phyloP scores from a whole-genome alignment of 2,888 invertebrate species.

The Bimastos eiseni region DNA sequence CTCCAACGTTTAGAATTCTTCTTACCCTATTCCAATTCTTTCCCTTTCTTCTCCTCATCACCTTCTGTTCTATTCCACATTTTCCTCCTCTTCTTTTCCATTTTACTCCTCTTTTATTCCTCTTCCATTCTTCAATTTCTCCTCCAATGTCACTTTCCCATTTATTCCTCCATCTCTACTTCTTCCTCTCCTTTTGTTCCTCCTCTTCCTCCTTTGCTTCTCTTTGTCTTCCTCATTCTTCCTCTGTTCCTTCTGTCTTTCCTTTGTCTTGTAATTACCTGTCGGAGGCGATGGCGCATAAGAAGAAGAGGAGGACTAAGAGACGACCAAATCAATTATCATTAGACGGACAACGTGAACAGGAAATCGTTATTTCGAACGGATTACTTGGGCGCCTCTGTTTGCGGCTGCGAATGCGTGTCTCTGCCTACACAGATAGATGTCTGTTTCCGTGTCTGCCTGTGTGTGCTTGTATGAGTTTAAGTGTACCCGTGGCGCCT shows the following conservation, averaged over 20 bases:
- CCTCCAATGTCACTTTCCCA: too few relatives aligned
- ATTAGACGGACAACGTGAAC: slow-evolving; percentile 14
- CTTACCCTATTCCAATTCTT: too few relatives aligned
- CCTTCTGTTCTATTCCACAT: too few relatives aligned
- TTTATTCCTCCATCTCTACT: not conserved
- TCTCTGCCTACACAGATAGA: not conserved
- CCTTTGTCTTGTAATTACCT: slow-evolving; percentile 1
- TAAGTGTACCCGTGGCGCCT: not conserved
- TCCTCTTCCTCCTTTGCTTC: not conserved
- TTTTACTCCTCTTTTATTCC: too few relatives aligned
- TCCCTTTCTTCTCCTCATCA: too few relatives aligned
- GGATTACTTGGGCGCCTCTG: not conserved
- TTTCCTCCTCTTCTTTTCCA: too few relatives aligned
- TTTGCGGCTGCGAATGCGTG: not conserved
- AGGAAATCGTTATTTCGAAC: slow-evolving; percentile 18
- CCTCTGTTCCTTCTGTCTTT: not conserved
- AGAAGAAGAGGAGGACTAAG: not conserved
- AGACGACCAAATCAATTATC: slow-evolving; percentile 8
- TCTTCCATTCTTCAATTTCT: too few relatives aligned
- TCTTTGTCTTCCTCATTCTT: not conserved
- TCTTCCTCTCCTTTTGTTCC: not conserved
- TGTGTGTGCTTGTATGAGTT: not conserved
- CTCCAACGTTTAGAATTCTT: too few relatives aligned
- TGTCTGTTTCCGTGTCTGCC: not conserved
- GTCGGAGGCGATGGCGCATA: not conserved